Conservation (phyloP, 2,888 invertebrate species). For the Phaedon cochleariae region DNA sequence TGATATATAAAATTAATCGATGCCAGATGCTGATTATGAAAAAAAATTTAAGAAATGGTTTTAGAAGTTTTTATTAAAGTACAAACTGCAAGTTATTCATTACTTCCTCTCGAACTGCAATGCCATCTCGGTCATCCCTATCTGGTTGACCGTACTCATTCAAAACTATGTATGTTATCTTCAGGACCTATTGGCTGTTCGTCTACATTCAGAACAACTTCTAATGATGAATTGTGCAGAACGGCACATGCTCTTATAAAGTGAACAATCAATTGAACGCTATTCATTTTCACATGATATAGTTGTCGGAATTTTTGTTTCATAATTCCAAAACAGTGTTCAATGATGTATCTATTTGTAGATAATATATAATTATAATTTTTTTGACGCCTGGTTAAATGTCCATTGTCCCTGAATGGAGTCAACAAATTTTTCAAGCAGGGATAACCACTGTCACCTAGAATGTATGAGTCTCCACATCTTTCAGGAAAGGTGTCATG, state of each 20-base stretch:
- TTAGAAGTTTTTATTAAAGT: too few species aligned
- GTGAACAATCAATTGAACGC: constrained; percentile 17
- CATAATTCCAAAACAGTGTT: constrained; percentile 13
- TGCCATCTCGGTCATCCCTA: too few species aligned
- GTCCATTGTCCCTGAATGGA: constrained; percentile 36
- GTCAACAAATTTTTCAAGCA: constrained; percentile 32
- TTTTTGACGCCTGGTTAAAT: constrained; percentile 19
- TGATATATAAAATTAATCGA: too few species aligned
- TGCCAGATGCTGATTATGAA: too few species aligned
- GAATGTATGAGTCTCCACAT: constrained; percentile 34
- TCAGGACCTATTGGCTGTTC: too few species aligned
- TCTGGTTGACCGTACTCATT: too few species aligned
- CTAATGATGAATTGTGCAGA: neutral
- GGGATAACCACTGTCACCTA: constrained; percentile 43
- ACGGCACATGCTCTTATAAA: constrained; percentile 21
- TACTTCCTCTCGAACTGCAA: too few species aligned
- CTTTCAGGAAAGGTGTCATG: constrained; percentile 5
- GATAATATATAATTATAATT: neutral
- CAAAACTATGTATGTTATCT: too few species aligned
- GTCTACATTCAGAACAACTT: too few species aligned
- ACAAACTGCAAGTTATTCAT: too few species aligned
- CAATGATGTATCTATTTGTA: neutral
- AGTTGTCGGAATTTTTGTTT: constrained; percentile 26
- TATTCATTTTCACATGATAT: constrained; percentile 21
- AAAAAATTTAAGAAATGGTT: too few species aligned